Evolutionary conservation across 2,797 vertebrate genomes (phyloP).

Genomic region (Saxicola maurus): DNA sequence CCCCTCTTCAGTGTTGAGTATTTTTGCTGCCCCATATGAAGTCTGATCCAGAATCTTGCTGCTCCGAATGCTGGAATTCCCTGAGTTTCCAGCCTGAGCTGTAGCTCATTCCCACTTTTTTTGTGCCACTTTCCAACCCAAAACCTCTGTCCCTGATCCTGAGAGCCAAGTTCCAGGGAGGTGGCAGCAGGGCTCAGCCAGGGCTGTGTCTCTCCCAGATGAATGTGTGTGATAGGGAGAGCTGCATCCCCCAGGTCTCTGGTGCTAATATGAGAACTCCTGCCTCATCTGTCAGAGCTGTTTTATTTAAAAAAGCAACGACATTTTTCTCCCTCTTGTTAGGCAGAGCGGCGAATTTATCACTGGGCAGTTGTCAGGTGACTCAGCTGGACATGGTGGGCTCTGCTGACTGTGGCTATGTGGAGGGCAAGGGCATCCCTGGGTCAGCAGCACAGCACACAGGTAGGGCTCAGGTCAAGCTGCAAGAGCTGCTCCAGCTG

Average conservation of each 20-base stretch:
- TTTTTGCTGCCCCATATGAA: background rate
- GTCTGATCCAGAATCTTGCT: background rate
- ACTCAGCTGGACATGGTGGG: background rate
- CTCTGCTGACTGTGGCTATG: background rate
- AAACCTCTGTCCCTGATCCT: background rate
- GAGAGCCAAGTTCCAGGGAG: background rate
- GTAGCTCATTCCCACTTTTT: background rate
- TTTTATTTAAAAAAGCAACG: background rate
- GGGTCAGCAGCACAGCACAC: rapidly evolving
- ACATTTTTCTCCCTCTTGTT: background rate
- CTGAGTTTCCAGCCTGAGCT: background rate
- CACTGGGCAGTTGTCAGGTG: background rate
- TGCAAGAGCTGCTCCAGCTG: background rate
- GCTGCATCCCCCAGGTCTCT: background rate
- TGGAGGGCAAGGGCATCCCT: background rate
- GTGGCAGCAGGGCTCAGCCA: background rate
- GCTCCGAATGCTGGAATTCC: background rate
- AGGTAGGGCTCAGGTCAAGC: background rate
- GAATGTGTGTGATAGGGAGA: background rate
- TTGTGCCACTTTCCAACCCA: background rate
- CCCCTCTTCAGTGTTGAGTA: background rate
- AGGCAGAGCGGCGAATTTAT: background rate
- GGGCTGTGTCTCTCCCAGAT: background rate
- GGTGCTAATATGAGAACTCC: background rate
- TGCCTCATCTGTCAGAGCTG: background rate